Base-by-base conservation (phyloP, 2,888 invertebrate genomes). In the Acrocera orbiculus region DNA sequence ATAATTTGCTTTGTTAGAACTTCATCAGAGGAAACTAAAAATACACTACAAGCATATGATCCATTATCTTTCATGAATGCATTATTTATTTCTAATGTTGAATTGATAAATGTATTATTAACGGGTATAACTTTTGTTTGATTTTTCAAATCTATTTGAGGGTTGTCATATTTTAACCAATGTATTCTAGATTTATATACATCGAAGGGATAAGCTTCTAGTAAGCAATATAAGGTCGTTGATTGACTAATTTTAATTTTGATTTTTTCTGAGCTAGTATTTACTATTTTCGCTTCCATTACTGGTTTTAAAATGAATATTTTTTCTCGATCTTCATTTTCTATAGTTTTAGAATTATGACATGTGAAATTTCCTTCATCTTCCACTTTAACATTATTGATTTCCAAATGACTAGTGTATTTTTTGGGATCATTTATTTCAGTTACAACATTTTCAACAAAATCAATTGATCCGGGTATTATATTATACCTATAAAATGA, bases 61-160 rank as follows among this genome's bases (percentile, higher is more conserved):
- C 82, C 85, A 52, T 82, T 81, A 48, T 82, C 76, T 46, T 74
- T 73, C 40, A 72, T 69, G 8, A 66, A 62, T 1, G 75, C 62
- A 46, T 69, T 65, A 2, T 63, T 54, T 32, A 76, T 62, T 47
- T 58, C 61, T 30, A 76, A 59, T 0, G 65, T 68, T 29, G 71
- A 67, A 47, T 70, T 65, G 4, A 71, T 61, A 38, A 65, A 60
- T 5, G 74, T 77, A 5, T 65, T 59, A 49, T 71, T 71, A 3
- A 71, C 43, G 27, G 48, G 47, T 4, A 47, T 45, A n/a, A 61
- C 47, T 29, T 44, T 49, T 3, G 61, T 55, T 26, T 53, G 54
- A 36, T 57, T 58, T 34, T 57, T 41, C 27, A 49, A 48, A 42
- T 65, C 61, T 19, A 50, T 44, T 2, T 45, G 44, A 15, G 46